phyloP scores from a whole-genome alignment of 2,888 invertebrate genomes.

The Gymnoscelis rufifasciata region DNA sequence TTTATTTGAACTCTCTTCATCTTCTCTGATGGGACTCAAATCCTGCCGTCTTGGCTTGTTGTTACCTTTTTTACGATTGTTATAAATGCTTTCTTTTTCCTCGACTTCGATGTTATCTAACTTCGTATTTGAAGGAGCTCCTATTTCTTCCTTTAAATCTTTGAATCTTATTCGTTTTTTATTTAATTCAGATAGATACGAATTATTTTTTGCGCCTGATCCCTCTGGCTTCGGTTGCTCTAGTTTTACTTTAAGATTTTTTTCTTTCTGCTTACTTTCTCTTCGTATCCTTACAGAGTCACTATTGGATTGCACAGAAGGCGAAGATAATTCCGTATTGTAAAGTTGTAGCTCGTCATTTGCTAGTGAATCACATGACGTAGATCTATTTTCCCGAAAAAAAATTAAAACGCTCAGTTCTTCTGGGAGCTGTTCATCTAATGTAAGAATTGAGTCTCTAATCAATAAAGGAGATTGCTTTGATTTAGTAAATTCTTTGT shows the following conservation, averaged over 20 bases:
- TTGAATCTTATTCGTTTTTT: slow-evolving; percentile 54
- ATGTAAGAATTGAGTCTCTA: slow-evolving; percentile 17
- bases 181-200: not conserved
- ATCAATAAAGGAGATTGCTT: slow-evolving; percentile 6
- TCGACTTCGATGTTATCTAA: slow-evolving; percentile 19
- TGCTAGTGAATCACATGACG: slow-evolving; percentile 24
- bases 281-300: slow-evolving; percentile 30
- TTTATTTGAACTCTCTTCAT: slow-evolving; percentile 24
- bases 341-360: slow-evolving; percentile 5
- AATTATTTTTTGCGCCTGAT: too few species aligned
- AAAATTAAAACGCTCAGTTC: slow-evolving; percentile 50
- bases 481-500: not conserved
- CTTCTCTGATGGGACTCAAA: slow-evolving; percentile 28
- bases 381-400: slow-evolving; percentile 36
- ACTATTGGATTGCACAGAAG: not conserved
- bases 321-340: slow-evolving; percentile 4
- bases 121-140: slow-evolving; percentile 31
- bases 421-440: slow-evolving; percentile 20
- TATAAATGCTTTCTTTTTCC: slow-evolving; percentile 10
- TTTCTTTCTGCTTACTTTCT: slow-evolving; percentile 23
- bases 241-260: slow-evolving; percentile 3
- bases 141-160: too few species aligned
- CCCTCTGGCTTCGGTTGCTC: slow-evolving; percentile 13
- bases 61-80: slow-evolving; percentile 13
- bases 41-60: slow-evolving; percentile 13